Conservation (phyloP, 2,797 vertebrate genomes). For the Selene dorsalis region DNA sequence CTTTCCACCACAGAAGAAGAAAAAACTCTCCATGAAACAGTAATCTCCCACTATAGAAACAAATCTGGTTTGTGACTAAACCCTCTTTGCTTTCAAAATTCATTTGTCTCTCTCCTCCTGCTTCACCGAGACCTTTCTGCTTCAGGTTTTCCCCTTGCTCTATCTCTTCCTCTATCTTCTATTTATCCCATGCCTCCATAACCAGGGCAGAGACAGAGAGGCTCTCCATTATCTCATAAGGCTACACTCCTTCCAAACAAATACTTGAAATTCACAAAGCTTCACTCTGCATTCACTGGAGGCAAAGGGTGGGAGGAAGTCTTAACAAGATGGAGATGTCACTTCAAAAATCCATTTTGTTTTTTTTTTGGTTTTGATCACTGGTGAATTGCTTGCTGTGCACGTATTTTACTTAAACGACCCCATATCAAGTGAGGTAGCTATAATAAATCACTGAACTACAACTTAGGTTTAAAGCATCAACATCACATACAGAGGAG, state of each 20-base stretch:
- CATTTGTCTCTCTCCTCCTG: constrained; percentile 11
- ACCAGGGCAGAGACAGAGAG: constrained; percentile 53
- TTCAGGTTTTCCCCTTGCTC: constrained; percentile 15
- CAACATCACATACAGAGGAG: not conserved
- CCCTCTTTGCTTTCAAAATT: constrained; percentile 19
- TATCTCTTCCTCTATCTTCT: constrained; percentile 1
- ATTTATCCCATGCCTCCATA: constrained; percentile 53
- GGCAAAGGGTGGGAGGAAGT: not conserved
- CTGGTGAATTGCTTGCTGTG: not conserved
- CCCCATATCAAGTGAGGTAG: no score
- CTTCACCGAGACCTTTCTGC: constrained; percentile 25
- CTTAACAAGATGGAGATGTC: not conserved
- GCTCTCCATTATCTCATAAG: constrained; percentile 36
- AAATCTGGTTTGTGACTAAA: constrained; percentile 45
- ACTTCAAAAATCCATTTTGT: not conserved
- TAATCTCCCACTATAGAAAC: constrained; percentile 35
- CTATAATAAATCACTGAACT: not conserved
- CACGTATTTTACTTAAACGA: not conserved
- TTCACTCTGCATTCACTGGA: not conserved
- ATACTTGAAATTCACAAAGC: not conserved
- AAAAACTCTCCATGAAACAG: constrained; percentile 18
- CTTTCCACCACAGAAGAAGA: constrained; percentile 14
- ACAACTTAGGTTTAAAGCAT: not conserved
- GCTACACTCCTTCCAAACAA: not conserved
- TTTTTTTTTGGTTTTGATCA: not conserved